These are phyloP conservation scores for Morbakka virulenta DNA, from an alignment of 30 jellyfish, hydroid and myxozoan species.

Conservation along the genomic window DNA sequence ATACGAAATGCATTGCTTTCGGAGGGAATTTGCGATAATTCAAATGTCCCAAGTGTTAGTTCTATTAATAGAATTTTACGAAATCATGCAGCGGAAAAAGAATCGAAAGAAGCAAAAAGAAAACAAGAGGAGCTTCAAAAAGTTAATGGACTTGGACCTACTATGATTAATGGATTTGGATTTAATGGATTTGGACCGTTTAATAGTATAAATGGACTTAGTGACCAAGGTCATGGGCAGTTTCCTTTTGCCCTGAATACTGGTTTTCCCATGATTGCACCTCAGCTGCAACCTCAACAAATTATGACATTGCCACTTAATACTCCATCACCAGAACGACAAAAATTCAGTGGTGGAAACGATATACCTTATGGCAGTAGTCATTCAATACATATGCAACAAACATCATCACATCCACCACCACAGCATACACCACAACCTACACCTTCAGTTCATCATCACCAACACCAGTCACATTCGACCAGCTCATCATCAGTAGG, in stretches of 20 bases:
- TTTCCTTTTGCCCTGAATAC: slow-evolving; percentile 93
- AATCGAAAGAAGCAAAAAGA: slow-evolving; percentile 91
- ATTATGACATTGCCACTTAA: slow-evolving; percentile 81
- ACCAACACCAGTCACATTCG: slow-evolving; percentile 5
- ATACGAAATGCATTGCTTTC: slow-evolving; percentile 80
- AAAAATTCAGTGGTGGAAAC: slow-evolving; percentile 60
- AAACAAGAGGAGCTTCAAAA: slow-evolving; percentile 93
- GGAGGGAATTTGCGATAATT: slow-evolving; percentile 94
- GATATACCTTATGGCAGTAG: slow-evolving; percentile 2
- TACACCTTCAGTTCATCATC: slow-evolving; percentile 3
- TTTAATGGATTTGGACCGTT: slow-evolving; percentile 90
- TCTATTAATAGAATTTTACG: slow-evolving; percentile 90
- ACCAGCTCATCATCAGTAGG: not conserved
- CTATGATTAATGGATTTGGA: slow-evolving; percentile 84
- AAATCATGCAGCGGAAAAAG: slow-evolving; percentile 98
- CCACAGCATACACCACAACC: slow-evolving; percentile 53
- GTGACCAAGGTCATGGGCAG: slow-evolving; percentile 80
- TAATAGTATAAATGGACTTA: slow-evolving; percentile 69
- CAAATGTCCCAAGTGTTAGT: slow-evolving; percentile 94
- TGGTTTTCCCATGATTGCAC: slow-evolving; percentile 89
- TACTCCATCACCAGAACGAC: slow-evolving; percentile 95
- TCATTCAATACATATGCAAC: slow-evolving; percentile 36
- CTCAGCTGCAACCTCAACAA: slow-evolving; percentile 85
- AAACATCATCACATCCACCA: slow-evolving; percentile 33
- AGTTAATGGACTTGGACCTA: slow-evolving; percentile 80